Conservation (phyloP, 2,113 vertebrate species). For the Sturnus vulgaris region DNA sequence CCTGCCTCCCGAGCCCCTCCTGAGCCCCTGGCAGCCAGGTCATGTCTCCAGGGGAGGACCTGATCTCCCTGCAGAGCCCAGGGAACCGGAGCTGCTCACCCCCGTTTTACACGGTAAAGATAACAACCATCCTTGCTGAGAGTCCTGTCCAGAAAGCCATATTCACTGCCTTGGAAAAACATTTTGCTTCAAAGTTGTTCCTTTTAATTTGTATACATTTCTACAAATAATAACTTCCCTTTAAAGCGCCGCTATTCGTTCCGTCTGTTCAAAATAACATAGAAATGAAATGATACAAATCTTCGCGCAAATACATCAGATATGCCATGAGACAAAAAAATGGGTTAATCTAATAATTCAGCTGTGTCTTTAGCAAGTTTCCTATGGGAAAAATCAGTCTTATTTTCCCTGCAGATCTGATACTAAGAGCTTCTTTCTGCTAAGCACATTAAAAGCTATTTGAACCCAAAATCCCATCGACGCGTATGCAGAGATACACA, state of each 20-base stretch:
- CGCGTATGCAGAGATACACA: not conserved
- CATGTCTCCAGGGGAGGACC: not conserved
- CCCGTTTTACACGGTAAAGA: not conserved
- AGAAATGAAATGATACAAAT: not conserved
- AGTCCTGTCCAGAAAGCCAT: not conserved
- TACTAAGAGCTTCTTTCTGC: slow-evolving; percentile 4
- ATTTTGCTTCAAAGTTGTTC: not conserved
- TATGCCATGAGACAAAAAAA: not conserved
- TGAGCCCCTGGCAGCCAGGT: not conserved
- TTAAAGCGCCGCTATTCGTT: not conserved
- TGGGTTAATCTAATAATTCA: slow-evolving; percentile 40
- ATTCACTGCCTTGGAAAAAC: not conserved
- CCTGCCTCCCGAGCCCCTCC: not conserved
- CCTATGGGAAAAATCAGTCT: slow-evolving; percentile 51
- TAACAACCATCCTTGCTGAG: not conserved
- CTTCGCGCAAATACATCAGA: not conserved
- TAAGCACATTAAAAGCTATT: slow-evolving; percentile 31
- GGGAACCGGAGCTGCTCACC: not conserved
- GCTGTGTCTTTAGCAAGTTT: slow-evolving; percentile 37
- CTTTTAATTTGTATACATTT: slow-evolving; percentile 31
- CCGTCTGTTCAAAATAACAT: slow-evolving; percentile 1
- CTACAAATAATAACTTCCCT: slow-evolving; percentile 24
- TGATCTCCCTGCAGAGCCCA: not conserved
- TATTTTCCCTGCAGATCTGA: slow-evolving; percentile 37
- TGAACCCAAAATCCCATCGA: slow-evolving; percentile 20